Evolutionary conservation across 2,113 vertebrate species (phyloP).

Genomic region (Trachemys scripta): DNA sequence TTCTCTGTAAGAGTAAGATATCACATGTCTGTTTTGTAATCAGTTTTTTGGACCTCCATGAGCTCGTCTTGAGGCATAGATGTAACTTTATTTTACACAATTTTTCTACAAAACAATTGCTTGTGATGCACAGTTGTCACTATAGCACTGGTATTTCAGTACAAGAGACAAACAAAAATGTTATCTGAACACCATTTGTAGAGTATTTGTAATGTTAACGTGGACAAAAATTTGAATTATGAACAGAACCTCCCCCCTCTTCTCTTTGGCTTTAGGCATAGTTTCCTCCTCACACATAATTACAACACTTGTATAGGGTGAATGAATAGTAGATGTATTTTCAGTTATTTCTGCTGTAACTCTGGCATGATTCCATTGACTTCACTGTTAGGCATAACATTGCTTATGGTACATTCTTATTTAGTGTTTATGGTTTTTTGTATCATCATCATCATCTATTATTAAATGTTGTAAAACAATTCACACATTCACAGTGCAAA

Average conservation of each 20-base stretch:
- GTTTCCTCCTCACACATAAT: background rate
- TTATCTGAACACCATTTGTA: background rate
- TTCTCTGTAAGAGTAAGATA: background rate
- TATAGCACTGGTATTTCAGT: background rate
- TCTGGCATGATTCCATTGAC: background rate
- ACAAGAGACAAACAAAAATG: background rate
- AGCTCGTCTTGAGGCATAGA: background rate
- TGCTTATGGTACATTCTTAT: background rate
- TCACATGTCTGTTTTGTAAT: background rate
- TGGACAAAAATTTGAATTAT: background rate
- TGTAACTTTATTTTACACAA: background rate
- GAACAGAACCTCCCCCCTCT: background rate
- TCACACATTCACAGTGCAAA: background rate
- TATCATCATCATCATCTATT: too few relatives aligned
- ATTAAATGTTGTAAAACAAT: background rate
- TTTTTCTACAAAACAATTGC: background rate
- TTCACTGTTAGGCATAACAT: background rate
- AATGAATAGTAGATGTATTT: background rate
- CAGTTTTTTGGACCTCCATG: background rate
- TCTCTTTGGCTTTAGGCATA: background rate
- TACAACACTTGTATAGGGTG: background rate
- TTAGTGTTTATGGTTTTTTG: background rate
- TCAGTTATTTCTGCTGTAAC: background rate
- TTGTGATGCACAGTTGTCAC: background rate
- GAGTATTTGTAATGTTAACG: background rate